Evolutionary conservation across 2,797 vertebrate genomes (phyloP).

Genomic region (Sebastes iracundus): DNA sequence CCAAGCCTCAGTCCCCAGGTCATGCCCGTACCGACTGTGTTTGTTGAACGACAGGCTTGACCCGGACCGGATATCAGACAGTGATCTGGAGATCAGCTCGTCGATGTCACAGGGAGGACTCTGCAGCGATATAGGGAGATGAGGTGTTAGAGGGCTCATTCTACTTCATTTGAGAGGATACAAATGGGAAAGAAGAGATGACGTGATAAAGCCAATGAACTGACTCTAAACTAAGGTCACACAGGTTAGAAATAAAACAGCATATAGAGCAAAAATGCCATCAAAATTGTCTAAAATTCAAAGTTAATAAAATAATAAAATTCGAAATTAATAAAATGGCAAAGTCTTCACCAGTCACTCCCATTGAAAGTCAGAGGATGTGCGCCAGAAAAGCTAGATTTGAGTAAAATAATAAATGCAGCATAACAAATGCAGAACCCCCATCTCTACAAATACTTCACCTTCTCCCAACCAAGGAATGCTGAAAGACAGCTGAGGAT

Average conservation of each 20-base stretch:
- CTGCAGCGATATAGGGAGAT: constrained; percentile 70
- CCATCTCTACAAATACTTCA: constrained; percentile 60
- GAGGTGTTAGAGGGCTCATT: constrained; percentile 7
- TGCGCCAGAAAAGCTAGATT: neutral
- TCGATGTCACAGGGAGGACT: constrained; percentile 85
- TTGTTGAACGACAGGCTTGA: constrained; percentile 82
- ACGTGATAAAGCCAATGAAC: neutral
- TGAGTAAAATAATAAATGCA: neutral
- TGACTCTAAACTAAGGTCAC: neutral
- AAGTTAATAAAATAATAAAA: no score
- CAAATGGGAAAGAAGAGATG: neutral
- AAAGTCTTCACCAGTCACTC: neutral
- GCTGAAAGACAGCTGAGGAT: constrained; percentile 82
- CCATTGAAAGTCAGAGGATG: neutral
- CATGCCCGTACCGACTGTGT: constrained; percentile 86
- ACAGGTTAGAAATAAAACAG: neutral
- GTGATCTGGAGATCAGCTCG: constrained; percentile 84
- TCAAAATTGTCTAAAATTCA: neutral
- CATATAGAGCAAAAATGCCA: rapidly evolving
- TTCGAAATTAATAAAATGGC: neutral
- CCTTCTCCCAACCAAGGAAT: constrained; percentile 94
- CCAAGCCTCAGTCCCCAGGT: constrained; percentile 88
- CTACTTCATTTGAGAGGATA: neutral
- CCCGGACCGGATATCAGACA: constrained; percentile 86
- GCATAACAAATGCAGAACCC: neutral